Evolutionary conservation across 2,797 vertebrate genomes (phyloP).

Genomic region (Momotus momota): DNA sequence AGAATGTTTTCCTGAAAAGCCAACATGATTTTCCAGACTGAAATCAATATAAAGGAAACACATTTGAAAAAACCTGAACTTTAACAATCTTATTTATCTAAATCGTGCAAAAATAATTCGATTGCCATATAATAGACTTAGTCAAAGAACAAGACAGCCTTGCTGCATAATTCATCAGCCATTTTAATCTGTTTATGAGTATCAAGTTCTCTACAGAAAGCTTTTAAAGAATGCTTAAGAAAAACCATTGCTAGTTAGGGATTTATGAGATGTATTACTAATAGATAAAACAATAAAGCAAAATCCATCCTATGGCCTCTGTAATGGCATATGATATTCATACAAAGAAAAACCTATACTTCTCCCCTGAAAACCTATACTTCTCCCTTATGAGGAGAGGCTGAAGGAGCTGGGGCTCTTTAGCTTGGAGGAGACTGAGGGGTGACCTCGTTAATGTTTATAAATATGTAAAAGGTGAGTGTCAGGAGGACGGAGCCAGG

Average conservation of each 20-base stretch:
- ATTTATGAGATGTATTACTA: conserved; percentile 26
- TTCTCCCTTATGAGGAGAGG: too few species aligned
- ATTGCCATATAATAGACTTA: conserved; percentile 51
- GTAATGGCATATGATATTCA: neutral
- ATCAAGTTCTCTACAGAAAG: conserved; percentile 31
- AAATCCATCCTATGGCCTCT: neutral
- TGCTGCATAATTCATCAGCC: conserved; percentile 64
- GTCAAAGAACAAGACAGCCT: conserved; percentile 47
- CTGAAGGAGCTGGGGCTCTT: too few species aligned
- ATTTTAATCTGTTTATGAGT: conserved; percentile 62
- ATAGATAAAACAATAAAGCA: conserved; percentile 50
- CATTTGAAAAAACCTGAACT: conserved; percentile 13
- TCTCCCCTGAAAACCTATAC: neutral
- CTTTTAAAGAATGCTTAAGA: conserved; percentile 58
- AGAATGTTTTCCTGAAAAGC: neutral
- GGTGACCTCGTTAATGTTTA: too few species aligned
- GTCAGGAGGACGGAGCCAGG: too few species aligned
- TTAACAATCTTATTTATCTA: conserved; percentile 38
- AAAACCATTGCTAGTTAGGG: conserved; percentile 32
- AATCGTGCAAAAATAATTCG: conserved; percentile 46
- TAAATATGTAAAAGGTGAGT: too few species aligned
- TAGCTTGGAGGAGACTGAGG: too few species aligned
- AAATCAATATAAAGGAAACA: neutral
- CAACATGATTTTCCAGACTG: neutral
- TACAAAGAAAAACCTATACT: neutral